Evolutionary conservation across 2,797 vertebrate species (phyloP), one percentile per base, ranked within the genome.

Genomic region (Melanotaenia trifasciata): DNA sequence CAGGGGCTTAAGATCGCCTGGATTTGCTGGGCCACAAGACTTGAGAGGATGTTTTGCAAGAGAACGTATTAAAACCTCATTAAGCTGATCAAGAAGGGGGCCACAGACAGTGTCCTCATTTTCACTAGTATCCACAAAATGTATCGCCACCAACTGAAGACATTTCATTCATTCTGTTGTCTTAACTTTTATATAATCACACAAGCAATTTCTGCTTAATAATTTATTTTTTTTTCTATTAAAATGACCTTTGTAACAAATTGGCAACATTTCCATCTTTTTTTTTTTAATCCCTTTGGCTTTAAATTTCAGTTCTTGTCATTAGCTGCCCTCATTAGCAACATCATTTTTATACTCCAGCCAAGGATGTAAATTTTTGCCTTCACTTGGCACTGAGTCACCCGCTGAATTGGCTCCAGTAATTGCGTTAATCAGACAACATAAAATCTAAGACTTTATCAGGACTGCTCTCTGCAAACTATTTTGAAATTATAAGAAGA

Each of bases 21-120:
- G 87, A 91, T 93, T 91, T 91, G 64, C 80, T 1, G 56, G 80
- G 80, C 89, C 84, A 85, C 82, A 84, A 83, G 89, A 88, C 78
- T 90, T 87, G 79, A 84, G 79, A 89, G 90, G 85, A 91, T 90
- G 83, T 90, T 93, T 91, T 89, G 85, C 80, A 87, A 87, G 84
- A 87, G 80, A 79, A 83, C 59, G 36, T 79, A 87, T 87, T 84
- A 91, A 93, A 87, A 91, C 90, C 72, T 76, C 79, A 87, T 90
- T 93, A 93, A 93, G 89, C 89, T 88, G 90, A 89, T 92, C 83
- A 90, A 56, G 76, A 47, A 35, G 28, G 59, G 79, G 83, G 72
- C 73, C 35, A 16, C 75, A 84, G 82, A 88, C 78, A 58, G 83
- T 61, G 85, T 84, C 90, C 89, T 87, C 82, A 58, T 92, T 92